Evolutionary conservation across 2,113 vertebrate genomes (phyloP).

Genomic region (Poicephalus meyeri): DNA sequence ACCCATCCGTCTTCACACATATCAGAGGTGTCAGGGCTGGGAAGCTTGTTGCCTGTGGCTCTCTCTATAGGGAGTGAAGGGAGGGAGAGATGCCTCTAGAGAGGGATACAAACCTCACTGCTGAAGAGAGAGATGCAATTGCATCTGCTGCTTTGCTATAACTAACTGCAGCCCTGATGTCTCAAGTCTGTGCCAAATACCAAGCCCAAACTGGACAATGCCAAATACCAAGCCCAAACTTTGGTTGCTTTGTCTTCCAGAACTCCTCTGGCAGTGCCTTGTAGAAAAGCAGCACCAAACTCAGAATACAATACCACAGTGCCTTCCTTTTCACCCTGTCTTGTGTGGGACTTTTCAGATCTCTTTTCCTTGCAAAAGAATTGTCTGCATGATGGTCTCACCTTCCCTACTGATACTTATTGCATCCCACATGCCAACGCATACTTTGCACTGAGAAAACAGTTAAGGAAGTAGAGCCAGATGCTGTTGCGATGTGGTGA

Average conservation of each 20-base stretch:
- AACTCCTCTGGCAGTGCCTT: neutral
- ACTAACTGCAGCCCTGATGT: neutral
- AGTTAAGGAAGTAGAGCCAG: neutral
- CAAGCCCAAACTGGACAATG: neutral
- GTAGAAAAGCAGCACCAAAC: neutral
- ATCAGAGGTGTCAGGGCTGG: conserved; percentile 37
- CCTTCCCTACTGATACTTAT: neutral
- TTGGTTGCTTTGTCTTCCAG: neutral
- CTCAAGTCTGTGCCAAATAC: neutral
- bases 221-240: neutral
- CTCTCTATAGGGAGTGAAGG: neutral
- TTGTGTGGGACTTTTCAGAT: neutral
- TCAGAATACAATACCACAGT: neutral
- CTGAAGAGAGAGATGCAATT: neutral
- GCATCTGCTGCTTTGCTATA: neutral
- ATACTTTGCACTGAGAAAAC: neutral
- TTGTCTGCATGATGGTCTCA: neutral
- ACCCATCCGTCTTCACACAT: conserved; percentile 54
- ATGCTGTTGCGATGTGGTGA: neutral
- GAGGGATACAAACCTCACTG: neutral
- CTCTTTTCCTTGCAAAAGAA: neutral
- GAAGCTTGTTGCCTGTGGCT: conserved; percentile 44
- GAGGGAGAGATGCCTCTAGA: neutral
- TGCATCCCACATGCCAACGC: neutral
- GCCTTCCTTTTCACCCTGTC: neutral